These are phyloP conservation scores for Mungos mungo DNA, from an alignment of 2,113 vertebrate species.

Conservation along the genomic window DNA sequence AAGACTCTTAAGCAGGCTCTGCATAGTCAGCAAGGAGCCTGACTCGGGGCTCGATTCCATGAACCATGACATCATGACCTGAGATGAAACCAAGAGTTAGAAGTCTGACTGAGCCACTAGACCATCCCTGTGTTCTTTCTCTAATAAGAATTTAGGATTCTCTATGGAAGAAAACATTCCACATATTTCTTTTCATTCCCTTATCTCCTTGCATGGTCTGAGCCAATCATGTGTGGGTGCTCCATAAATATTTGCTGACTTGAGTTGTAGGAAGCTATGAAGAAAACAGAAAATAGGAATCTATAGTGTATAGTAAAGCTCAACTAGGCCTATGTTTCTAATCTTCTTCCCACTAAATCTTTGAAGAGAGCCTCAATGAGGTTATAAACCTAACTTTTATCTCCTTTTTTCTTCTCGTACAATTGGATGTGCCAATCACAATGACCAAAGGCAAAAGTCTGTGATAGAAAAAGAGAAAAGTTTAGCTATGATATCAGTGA, in stretches of 20 bases:
- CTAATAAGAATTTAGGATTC: not conserved
- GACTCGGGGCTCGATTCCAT: no score
- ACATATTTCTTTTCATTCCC: not conserved
- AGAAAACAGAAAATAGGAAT: conserved; percentile 11
- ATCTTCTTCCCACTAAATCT: not conserved
- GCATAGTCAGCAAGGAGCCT: no score
- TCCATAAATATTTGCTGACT: conserved; percentile 27
- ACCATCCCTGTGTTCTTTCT: not conserved
- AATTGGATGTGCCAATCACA: not conserved
- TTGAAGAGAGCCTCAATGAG: conserved; percentile 21
- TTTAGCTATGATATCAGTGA: not conserved
- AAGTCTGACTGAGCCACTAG: no score
- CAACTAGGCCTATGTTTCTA: not conserved
- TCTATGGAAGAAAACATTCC: not conserved
- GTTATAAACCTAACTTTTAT: not conserved
- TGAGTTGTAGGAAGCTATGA: not conserved
- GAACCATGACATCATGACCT: no score
- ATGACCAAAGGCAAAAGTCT: not conserved
- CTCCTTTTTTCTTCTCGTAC: not conserved
- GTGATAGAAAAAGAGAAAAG: not conserved
- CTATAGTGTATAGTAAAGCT: not conserved
- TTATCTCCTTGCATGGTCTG: not conserved
- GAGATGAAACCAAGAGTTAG: no score
- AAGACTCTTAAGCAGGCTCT: no score
- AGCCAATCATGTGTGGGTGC: not conserved